Percentiles rank a stretch among this genome's conserved stretches.
Conservation (phyloP, 1,140 invertebrate species). For the Phymorhynchus buccinoides region DNA sequence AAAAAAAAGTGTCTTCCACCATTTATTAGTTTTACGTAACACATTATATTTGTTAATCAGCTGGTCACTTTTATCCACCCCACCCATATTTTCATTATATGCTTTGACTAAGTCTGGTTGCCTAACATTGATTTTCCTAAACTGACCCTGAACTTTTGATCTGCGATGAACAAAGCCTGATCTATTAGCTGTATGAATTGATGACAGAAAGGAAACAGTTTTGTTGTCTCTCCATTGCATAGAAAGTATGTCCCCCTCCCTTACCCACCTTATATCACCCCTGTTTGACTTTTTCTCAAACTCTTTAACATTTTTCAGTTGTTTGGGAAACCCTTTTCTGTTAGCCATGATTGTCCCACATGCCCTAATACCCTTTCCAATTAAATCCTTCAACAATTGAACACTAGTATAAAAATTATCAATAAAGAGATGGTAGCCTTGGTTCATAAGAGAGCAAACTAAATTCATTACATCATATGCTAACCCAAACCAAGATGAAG, state of each 20-base stretch:
- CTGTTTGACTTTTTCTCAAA: background rate
- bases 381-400: background rate
- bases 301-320: conserved; percentile 28
- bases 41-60: conserved; percentile 26
- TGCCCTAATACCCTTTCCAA: conserved; percentile 11
- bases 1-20: background rate
- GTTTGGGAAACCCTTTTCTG: conserved; percentile 35
- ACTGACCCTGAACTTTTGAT: conserved; percentile 9
- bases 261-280: conserved; percentile 20
- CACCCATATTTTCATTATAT: conserved; percentile 24
- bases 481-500: conserved; percentile 13
- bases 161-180: background rate
- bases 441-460: background rate
- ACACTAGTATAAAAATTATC: conserved; percentile 35
- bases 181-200: conserved; percentile 6
- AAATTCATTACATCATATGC: conserved; percentile 32
- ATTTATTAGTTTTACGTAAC: background rate
- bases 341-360: conserved; percentile 33
- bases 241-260: conserved; percentile 26
- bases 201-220: conserved; percentile 7
- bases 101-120: conserved; percentile 7
- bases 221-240: conserved; percentile 22
- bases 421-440: conserved; percentile 34
- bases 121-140: background rate
- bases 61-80: conserved; percentile 18